These are phyloP conservation scores for Actinia tenebrosa DNA, from an alignment of 64 coral and sea anemone genomes.

Conservation along the genomic window DNA sequence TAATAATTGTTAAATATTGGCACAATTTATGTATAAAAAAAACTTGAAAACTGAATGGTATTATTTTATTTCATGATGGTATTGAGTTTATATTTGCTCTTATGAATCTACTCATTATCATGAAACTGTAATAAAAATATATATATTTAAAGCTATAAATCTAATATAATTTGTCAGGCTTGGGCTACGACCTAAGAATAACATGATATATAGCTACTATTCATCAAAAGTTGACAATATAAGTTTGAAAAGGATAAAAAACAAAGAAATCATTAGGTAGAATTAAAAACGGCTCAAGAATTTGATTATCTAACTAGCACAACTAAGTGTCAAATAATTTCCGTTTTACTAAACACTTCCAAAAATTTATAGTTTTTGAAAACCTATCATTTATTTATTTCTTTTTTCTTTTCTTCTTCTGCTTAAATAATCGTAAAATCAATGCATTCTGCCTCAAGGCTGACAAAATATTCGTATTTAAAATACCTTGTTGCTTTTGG, in stretches of 20 bases:
- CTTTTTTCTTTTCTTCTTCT: neutral
- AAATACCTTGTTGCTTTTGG: neutral
- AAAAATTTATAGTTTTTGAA: neutral
- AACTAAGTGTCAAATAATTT: too few relatives aligned
- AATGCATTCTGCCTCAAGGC: neutral
- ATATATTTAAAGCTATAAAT: neutral
- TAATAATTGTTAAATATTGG: too few relatives aligned
- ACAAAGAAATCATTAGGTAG: neutral
- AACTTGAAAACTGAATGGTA: too few relatives aligned
- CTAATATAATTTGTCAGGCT: neutral
- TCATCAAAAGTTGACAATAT: slow-evolving; percentile 2
- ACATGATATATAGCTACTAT: neutral
- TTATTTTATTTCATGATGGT: too few relatives aligned
- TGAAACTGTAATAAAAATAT: too few relatives aligned
- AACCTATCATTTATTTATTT: too few relatives aligned
- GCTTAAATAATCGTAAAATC: neutral
- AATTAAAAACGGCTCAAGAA: neutral
- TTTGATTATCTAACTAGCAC: neutral
- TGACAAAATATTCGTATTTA: neutral
- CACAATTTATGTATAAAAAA: too few relatives aligned
- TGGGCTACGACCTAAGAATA: neutral
- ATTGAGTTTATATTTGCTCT: too few relatives aligned
- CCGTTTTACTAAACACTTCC: neutral
- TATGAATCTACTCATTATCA: too few relatives aligned
- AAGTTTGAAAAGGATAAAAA: neutral